Evolutionary conservation across 2,888 invertebrate species (phyloP), one percentile per base, ranked within the genome.

Genomic region (Lutraria lutraria): DNA sequence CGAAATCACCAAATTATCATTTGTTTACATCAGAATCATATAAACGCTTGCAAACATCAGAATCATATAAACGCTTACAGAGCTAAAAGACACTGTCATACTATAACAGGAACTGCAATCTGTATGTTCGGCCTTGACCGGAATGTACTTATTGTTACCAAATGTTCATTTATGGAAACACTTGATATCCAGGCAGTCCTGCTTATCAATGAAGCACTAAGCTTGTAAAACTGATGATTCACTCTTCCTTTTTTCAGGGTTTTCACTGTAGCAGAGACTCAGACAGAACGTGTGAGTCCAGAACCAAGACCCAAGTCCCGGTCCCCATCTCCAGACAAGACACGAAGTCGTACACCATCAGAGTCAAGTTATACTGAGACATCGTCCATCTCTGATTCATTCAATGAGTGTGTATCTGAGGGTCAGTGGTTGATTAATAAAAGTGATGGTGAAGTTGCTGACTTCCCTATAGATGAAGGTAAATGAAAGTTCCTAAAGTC

Each of bases 351-450:
- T 53, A 81, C 90, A 54, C 93, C 90, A 0, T 93, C 93, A 0
- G 93, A 93, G 60, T 91, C 93, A 6, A 93, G 91, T 82, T 90
- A 89, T 53, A 89, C 94, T 2, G 89, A 91, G 63, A 89, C 89
- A 19, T 91, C 94, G 6, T 91, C 90, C 31, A 88, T 94, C 34
- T 93, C 95, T 0, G 95, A 96, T 81, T 95, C 95, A 0, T 89
- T 94, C 60, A 95, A 95, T 85, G 96, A 96, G 81, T 93, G 92
- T 80, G 89, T 96, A 25, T 96, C 96, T 0, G 96, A 96, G 92
- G 96, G 96, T 25, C 96, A 96, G 92, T 96, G 96, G 96, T 91
- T 96, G 60, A 88, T 96, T 56, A 95, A 94, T 83, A 94, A 94
- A 86, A 96, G 96, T 92, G 96, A 96, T 91, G 96, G 96, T 6